phyloP scores from a whole-genome alignment of 1,140 invertebrate species.

The Cecropterus lyciades region DNA sequence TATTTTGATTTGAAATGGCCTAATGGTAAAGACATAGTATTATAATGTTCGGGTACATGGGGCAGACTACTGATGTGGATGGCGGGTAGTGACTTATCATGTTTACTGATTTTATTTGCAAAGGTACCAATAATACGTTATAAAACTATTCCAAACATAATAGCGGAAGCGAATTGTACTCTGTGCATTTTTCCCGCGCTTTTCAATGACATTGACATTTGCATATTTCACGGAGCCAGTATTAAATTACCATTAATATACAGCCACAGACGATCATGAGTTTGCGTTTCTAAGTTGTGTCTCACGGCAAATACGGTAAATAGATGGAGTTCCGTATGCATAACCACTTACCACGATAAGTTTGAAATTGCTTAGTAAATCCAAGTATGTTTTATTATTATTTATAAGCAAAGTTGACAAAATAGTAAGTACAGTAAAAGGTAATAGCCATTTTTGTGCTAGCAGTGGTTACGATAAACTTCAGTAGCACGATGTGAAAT shows the following conservation, averaged over 20 bases:
- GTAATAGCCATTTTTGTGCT: background rate
- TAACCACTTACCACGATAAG: background rate
- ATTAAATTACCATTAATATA: constrained; percentile 6
- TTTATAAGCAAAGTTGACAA: background rate
- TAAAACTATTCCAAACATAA: background rate
- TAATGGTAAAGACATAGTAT: too few relatives aligned
- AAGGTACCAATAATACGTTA: too few relatives aligned
- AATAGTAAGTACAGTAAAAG: background rate
- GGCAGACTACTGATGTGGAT: too few relatives aligned
- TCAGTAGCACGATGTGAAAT: too few relatives aligned
- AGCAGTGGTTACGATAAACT: background rate
- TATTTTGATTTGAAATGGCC: too few relatives aligned
- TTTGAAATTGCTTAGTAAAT: background rate
- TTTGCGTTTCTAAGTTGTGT: background rate
- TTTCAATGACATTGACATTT: constrained; percentile 22
- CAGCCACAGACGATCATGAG: background rate
- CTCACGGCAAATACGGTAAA: constrained; percentile 1
- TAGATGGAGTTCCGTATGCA: constrained; percentile 1
- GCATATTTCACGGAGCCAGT: constrained; percentile 12
- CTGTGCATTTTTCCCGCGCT: constrained; percentile 18
- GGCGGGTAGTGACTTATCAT: too few relatives aligned
- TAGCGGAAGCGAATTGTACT: constrained; percentile 2
- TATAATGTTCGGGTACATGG: too few relatives aligned
- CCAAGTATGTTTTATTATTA: background rate
- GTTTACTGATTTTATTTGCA: too few relatives aligned